These are phyloP conservation scores for Oscheius sp. DNA, from an alignment of 2,888 invertebrate species.

Conservation along the genomic window DNA sequence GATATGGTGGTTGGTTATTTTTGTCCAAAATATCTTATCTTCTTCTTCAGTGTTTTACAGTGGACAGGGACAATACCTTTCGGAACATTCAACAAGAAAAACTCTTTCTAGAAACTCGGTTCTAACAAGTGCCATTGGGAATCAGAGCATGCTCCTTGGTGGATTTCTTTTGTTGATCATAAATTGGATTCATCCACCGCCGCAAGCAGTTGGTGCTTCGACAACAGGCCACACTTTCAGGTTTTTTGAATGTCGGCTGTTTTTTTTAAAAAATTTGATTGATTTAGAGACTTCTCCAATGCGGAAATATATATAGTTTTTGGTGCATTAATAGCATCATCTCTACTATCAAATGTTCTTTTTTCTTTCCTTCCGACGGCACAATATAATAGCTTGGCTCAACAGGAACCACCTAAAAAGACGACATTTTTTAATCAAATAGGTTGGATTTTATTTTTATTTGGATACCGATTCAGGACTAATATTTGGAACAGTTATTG, in stretches of 20 bases:
- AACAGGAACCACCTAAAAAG: slow-evolving; percentile 8
- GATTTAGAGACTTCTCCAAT: slow-evolving; percentile 17
- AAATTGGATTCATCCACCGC: slow-evolving; percentile 2
- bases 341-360: not conserved
- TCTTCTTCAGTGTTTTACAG: slow-evolving; percentile 16
- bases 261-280: not conserved
- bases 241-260: too few species aligned
- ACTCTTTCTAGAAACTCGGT: slow-evolving; percentile 32
- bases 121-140: slow-evolving; percentile 21
- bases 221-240: not conserved
- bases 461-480: not conserved
- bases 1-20: slow-evolving; percentile 23
- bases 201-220: not conserved
- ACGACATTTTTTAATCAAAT: slow-evolving; percentile 19
- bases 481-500: slow-evolving; percentile 1
- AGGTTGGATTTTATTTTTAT: not conserved
- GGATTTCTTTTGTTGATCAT: slow-evolving; percentile 15
- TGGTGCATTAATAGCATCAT: not conserved
- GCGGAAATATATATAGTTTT: slow-evolving; percentile 21
- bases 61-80: slow-evolving; percentile 24
- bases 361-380: slow-evolving; percentile 11
- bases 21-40: not conserved
- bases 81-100: slow-evolving; percentile 28
- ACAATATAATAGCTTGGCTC: slow-evolving; percentile 15
- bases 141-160: slow-evolving; percentile 27